phyloP scores from a whole-genome alignment of 1,140 invertebrate species.

The Drosophila tristis region DNA sequence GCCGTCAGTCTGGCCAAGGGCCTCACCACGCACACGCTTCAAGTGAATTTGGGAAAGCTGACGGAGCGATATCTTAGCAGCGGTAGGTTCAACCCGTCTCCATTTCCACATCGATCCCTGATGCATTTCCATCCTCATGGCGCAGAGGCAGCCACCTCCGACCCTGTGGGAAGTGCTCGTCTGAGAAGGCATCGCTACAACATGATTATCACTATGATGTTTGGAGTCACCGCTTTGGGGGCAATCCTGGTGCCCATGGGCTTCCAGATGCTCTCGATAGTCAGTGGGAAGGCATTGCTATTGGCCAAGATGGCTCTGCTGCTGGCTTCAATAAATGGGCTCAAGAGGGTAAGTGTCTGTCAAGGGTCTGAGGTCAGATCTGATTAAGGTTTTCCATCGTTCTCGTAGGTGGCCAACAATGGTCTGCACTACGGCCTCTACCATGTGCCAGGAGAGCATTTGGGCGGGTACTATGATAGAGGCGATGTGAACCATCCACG shows the following conservation, averaged over 20 bases:
- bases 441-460: constrained; percentile 76
- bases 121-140: not conserved
- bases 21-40: constrained; percentile 86
- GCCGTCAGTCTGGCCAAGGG: constrained; percentile 85
- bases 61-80: constrained; percentile 69
- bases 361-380: not conserved
- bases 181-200: constrained; percentile 86
- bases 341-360: constrained; percentile 86
- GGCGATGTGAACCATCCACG: constrained; percentile 75
- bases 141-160: constrained; percentile 15
- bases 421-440: constrained; percentile 81
- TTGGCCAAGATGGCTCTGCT: constrained; percentile 91
- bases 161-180: constrained; percentile 59
- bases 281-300: constrained; percentile 90
- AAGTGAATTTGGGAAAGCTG: constrained; percentile 85
- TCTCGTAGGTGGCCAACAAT: constrained; percentile 70
- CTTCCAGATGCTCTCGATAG: constrained; percentile 90
- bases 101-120: not conserved
- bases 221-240: constrained; percentile 89
- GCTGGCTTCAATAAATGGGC: constrained; percentile 90
- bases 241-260: constrained; percentile 90
- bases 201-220: constrained; percentile 90
- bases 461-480: constrained; percentile 75
- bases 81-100: constrained; percentile 19
- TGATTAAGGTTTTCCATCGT: no score